Percentiles rank a stretch among this genome's conserved stretches.
These are phyloP conservation scores for Tribolium freemani DNA, from an alignment of 2,888 invertebrate species.

Conservation along the genomic window DNA sequence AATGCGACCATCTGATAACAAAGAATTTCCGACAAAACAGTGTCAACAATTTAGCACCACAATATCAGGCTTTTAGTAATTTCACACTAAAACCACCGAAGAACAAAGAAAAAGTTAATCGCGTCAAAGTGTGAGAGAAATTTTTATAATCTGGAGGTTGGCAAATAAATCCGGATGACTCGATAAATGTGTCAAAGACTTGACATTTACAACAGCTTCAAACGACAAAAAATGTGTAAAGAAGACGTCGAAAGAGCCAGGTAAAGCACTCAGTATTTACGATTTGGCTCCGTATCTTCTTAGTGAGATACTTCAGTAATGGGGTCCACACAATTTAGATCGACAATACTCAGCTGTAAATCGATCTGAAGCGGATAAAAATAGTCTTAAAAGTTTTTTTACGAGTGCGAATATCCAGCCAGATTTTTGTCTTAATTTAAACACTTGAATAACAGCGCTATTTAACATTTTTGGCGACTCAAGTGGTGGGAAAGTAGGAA, in stretches of 20 bases:
- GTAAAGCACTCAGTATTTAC: slow-evolving; percentile 39
- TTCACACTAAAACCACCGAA: slow-evolving; percentile 5
- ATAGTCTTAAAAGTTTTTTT: not conserved
- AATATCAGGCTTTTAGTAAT: slow-evolving; percentile 8
- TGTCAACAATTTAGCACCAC: slow-evolving; percentile 6
- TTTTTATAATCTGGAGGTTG: not conserved
- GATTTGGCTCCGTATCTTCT: slow-evolving; percentile 36
- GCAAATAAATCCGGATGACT: slow-evolving; percentile 25
- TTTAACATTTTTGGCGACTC: too few species aligned
- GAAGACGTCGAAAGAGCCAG: slow-evolving; percentile 23
- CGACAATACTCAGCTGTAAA: not conserved
- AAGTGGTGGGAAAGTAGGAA: too few species aligned
- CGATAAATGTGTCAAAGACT: slow-evolving; percentile 33
- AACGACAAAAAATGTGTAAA: slow-evolving; percentile 34
- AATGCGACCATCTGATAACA: not conserved
- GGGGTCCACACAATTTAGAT: not conserved
- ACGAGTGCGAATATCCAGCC: not conserved
- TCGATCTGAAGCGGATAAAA: too few species aligned
- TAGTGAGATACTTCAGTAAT: slow-evolving; percentile 27
- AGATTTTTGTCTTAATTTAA: too few species aligned
- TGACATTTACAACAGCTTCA: slow-evolving; percentile 39
- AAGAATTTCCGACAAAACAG: slow-evolving; percentile 23
- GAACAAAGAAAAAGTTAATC: not conserved
- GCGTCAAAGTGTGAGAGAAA: not conserved
- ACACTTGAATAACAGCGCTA: too few species aligned